Percentiles rank a stretch among this genome's conserved stretches.
phyloP scores from a whole-genome alignment of 2,797 vertebrate genomes.

The Galago senegalensis region DNA sequence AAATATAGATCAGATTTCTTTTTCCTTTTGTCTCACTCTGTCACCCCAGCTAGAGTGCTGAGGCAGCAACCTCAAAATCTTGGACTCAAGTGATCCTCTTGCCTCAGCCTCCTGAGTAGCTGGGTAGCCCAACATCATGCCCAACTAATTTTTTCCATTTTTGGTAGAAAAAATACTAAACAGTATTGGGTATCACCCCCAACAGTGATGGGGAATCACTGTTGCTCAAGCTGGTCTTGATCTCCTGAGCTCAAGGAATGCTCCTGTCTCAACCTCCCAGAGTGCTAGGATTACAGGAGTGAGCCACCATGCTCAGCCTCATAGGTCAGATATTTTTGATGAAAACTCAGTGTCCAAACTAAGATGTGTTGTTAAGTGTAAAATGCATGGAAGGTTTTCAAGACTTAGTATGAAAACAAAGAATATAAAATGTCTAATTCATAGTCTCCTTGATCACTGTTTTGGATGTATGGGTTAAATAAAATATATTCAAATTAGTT shows the following conservation, averaged over 20 bases:
- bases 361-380: not conserved
- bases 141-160: not conserved
- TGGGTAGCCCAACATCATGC: no score
- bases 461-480: not conserved
- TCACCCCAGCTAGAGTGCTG: no score
- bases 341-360: not conserved
- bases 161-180: not conserved
- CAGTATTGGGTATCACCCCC: no score
- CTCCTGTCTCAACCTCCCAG: not conserved
- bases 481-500: not conserved
- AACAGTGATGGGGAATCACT: not conserved
- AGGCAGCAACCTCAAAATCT: not conserved
- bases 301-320: not conserved
- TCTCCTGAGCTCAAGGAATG: not conserved
- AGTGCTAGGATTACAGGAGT: no score
- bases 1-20: not conserved
- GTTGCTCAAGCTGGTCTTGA: not conserved
- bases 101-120: no score
- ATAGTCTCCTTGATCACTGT: not conserved
- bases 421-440: not conserved
- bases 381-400: conserved; percentile 5
- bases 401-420: not conserved
- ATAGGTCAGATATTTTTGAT: not conserved
- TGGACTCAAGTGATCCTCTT: no score
- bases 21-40: no score